These are phyloP conservation scores for Diploscapter pachys DNA, from an alignment of 1,140 invertebrate genomes.

Conservation along the genomic window DNA sequence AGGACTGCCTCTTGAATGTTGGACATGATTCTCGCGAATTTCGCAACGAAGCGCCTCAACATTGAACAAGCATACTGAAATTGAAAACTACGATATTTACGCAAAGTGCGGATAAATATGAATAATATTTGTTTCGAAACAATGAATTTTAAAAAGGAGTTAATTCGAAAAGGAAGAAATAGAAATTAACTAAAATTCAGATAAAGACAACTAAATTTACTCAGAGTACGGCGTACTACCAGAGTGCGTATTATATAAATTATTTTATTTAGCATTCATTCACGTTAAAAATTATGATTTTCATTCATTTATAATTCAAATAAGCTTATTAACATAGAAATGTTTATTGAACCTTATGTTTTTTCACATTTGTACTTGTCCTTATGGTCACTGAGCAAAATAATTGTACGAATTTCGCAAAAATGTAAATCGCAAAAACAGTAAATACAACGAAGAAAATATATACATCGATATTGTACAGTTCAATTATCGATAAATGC, in stretches of 20 bases:
- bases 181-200: no score
- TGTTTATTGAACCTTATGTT: not conserved
- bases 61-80: no score
- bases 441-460: not conserved
- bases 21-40: no score
- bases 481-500: not conserved
- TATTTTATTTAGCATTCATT: not conserved
- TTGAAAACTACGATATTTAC: no score
- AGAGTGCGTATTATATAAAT: not conserved
- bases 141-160: not conserved
- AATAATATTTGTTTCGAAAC: not conserved
- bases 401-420: not conserved
- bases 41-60: not conserved
- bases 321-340: not conserved
- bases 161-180: no score
- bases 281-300: not conserved
- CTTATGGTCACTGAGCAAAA: not conserved
- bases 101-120: not conserved
- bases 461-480: constrained; percentile 6
- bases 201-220: no score
- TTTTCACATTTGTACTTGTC: not conserved
- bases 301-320: not conserved
- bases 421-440: not conserved
- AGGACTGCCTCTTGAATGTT: no score
- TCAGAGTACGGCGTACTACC: not conserved